Conservation (phyloP, 2,888 invertebrate species). For the Congeria kusceri region DNA sequence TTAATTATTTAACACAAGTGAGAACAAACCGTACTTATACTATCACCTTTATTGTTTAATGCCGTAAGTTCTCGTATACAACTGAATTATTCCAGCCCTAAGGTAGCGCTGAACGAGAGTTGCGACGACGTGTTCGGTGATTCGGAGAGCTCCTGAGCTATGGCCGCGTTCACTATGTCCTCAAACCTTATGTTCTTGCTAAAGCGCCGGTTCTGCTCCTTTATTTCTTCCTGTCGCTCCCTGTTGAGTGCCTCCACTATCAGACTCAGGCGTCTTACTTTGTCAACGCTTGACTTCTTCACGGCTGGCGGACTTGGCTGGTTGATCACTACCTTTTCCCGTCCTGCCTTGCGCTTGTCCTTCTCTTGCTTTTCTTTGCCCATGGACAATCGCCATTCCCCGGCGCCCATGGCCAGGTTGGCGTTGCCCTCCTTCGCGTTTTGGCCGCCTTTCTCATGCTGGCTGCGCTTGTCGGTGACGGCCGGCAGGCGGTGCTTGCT, state of each 20-base stretch:
- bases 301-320: not conserved
- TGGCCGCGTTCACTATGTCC: conserved; percentile 48
- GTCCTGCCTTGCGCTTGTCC: not conserved
- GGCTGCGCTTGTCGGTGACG: not conserved
- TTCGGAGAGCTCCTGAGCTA: conserved; percentile 5
- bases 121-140: too few species aligned
- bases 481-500: conserved; percentile 4
- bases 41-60: too few species aligned
- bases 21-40: too few species aligned
- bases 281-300: not conserved
- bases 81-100: too few species aligned
- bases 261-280: conserved; percentile 30
- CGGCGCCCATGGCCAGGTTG: too few species aligned
- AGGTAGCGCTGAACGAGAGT: too few species aligned
- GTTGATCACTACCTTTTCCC: not conserved
- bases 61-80: too few species aligned
- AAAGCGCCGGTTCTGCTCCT: conserved; percentile 44
- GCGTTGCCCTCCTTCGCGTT: too few species aligned
- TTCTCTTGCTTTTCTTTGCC: too few species aligned
- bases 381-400: too few species aligned
- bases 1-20: too few species aligned
- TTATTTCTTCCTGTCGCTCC: conserved; percentile 32
- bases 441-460: conserved; percentile 2
- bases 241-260: conserved; percentile 47
- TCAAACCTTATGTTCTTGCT: conserved; percentile 44